Percentiles rank a stretch among this genome's conserved stretches.
Evolutionary conservation across 2,113 vertebrate genomes (phyloP).

Genomic region (Malurus elegans): DNA sequence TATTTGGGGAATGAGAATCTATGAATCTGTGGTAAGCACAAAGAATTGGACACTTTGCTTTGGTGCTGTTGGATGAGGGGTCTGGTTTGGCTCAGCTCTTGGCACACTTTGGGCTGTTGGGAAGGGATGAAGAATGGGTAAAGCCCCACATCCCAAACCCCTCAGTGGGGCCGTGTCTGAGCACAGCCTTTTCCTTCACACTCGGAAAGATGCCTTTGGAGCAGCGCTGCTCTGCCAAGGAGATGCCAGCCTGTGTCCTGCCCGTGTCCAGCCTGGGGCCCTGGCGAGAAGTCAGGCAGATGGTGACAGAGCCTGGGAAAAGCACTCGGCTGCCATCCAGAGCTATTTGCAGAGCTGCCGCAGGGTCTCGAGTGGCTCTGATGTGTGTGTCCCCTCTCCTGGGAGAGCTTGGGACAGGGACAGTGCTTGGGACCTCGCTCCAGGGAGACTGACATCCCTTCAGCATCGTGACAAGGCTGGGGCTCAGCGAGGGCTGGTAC

Average conservation of each 20-base stretch:
- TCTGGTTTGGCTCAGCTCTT: not conserved
- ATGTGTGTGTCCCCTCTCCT: not conserved
- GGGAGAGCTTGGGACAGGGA: not conserved
- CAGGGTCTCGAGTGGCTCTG: accelerated
- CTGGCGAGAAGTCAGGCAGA: not conserved
- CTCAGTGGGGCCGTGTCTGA: accelerated
- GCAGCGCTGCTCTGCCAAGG: not conserved
- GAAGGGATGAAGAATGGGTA: not conserved
- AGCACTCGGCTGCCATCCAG: not conserved
- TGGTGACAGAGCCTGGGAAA: not conserved
- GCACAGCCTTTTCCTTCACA: not conserved
- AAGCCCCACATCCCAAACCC: not conserved
- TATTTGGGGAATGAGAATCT: not conserved
- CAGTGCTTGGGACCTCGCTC: accelerated
- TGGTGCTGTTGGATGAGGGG: not conserved
- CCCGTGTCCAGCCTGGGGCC: accelerated
- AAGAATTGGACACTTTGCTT: not conserved
- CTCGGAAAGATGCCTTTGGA: not conserved
- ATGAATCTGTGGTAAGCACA: not conserved
- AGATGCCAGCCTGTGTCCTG: not conserved
- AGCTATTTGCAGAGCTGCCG: not conserved
- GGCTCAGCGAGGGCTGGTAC: not conserved
- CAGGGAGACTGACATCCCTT: not conserved
- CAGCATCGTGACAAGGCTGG: not conserved
- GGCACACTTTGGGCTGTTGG: not conserved